A percentile compares a stretch with the other conserved stretches of the same genome.
Evolutionary conservation across 2,888 invertebrate genomes (phyloP).

Genomic region (Toxonevra muliebris): DNA sequence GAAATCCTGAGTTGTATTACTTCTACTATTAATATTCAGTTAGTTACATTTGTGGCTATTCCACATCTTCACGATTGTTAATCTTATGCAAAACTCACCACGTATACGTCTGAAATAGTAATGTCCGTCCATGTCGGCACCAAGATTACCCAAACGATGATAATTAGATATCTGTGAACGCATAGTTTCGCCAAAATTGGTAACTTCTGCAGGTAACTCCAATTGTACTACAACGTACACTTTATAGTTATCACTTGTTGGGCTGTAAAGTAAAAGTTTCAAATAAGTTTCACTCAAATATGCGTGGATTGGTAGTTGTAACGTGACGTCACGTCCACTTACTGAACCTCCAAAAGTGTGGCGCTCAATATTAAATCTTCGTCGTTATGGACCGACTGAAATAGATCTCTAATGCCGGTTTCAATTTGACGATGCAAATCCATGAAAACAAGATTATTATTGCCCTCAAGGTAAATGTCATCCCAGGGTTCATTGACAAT

Average conservation of each 20-base stretch:
- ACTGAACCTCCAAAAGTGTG: conserved; percentile 52
- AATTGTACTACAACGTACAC: conserved; percentile 51
- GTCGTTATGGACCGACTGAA: conserved; percentile 37
- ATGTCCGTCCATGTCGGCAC: conserved; percentile 48
- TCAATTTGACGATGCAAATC: conserved; percentile 47
- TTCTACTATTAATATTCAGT: too few species aligned
- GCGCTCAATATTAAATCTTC: conserved; percentile 43
- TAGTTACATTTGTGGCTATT: too few species aligned
- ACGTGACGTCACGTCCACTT: conserved; percentile 38
- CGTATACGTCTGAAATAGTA: conserved; percentile 48
- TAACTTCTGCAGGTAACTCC: conserved; percentile 47
- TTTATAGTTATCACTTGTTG: conserved; percentile 51
- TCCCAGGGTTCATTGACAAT: conserved; percentile 53
- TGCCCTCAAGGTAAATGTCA: conserved; percentile 39
- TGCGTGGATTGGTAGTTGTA: neutral
- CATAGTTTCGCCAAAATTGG: conserved; percentile 44
- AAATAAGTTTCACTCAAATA: neutral
- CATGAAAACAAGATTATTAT: conserved; percentile 40
- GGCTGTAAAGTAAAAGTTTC: conserved; percentile 40
- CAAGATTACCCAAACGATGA: conserved; percentile 46
- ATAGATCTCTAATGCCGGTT: conserved; percentile 43
- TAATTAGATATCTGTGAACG: conserved; percentile 42
- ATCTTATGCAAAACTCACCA: conserved; percentile 50
- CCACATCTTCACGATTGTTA: neutral
- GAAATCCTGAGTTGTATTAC: too few species aligned